Percentiles rank a stretch among this genome's conserved stretches.
These are phyloP conservation scores for Erpobdella octoculata DNA, from an alignment of 2,888 invertebrate species.

Conservation along the genomic window DNA sequence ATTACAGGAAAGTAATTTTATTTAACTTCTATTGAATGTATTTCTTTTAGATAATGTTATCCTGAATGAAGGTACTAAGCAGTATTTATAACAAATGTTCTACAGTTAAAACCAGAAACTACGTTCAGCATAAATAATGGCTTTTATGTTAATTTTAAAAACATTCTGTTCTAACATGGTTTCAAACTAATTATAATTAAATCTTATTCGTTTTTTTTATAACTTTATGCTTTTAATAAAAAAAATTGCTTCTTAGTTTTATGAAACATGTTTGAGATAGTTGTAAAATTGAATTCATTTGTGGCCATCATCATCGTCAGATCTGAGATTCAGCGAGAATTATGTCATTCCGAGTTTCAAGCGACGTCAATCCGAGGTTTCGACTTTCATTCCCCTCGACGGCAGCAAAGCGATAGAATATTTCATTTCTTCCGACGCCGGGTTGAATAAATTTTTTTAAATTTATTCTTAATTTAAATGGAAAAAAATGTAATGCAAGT, in stretches of 20 bases:
- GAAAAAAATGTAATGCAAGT: no score
- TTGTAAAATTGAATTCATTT: no score
- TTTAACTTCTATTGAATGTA: neutral
- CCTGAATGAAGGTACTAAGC: conserved; percentile 8
- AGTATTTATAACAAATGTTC: no score
- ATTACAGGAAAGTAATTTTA: no score
- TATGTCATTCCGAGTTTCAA: conserved; percentile 6
- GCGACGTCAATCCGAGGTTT: conserved; percentile 33
- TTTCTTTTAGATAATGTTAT: neutral
- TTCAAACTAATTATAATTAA: no score
- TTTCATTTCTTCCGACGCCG: conserved; percentile 96
- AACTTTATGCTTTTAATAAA: no score
- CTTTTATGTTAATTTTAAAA: neutral
- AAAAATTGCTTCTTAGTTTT: no score
- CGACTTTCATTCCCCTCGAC: conserved; percentile 43
- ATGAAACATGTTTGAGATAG: no score
- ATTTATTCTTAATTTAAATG: neutral
- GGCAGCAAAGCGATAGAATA: conserved; percentile 69
- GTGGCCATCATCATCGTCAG: no score
- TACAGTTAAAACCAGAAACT: no score
- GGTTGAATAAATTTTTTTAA: conserved; percentile 38
- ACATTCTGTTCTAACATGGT: neutral
- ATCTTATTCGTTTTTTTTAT: no score
- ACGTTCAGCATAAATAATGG: no score
- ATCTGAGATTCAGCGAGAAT: neutral